Evolutionary conservation across 2,888 invertebrate species (phyloP).

Genomic region (Chymomyza amoena): DNA sequence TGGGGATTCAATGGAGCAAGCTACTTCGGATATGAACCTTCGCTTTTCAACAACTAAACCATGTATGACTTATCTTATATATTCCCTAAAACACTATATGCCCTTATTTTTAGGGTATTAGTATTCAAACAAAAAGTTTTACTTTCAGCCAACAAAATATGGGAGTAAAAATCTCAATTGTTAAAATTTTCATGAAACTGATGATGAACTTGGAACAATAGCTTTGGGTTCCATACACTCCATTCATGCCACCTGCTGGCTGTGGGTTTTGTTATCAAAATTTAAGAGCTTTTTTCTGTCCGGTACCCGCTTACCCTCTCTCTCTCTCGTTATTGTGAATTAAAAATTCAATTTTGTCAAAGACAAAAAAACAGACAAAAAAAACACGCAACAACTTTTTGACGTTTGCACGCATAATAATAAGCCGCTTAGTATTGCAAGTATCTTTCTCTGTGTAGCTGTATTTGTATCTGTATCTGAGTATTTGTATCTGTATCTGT

Average conservation of each 20-base stretch:
- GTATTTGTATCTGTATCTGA: background rate
- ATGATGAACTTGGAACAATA: background rate
- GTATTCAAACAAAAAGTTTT: background rate
- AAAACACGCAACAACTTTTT: constrained; percentile 24
- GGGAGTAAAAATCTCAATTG: background rate
- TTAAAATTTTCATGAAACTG: background rate
- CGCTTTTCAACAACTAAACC: no score
- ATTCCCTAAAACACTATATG: no score
- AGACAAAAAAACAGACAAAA: constrained; percentile 14
- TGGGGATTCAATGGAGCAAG: no score
- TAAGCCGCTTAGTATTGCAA: constrained; percentile 24
- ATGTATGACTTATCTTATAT: no score
- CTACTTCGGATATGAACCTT: no score
- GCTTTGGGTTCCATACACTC: background rate
- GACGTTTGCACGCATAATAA: constrained; percentile 33
- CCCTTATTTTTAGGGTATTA: no score
- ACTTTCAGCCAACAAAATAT: background rate
- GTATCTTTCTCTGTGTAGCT: background rate
- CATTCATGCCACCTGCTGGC: background rate
- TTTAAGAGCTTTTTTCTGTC: background rate
- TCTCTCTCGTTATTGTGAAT: background rate
- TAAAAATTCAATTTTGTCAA: constrained; percentile 17
- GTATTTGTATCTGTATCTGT: background rate
- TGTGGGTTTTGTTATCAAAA: constrained; percentile 1
- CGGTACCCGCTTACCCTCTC: background rate